These are phyloP conservation scores for Rhadinocentrus ornatus DNA, from an alignment of 2,797 vertebrate species.

Conservation along the genomic window DNA sequence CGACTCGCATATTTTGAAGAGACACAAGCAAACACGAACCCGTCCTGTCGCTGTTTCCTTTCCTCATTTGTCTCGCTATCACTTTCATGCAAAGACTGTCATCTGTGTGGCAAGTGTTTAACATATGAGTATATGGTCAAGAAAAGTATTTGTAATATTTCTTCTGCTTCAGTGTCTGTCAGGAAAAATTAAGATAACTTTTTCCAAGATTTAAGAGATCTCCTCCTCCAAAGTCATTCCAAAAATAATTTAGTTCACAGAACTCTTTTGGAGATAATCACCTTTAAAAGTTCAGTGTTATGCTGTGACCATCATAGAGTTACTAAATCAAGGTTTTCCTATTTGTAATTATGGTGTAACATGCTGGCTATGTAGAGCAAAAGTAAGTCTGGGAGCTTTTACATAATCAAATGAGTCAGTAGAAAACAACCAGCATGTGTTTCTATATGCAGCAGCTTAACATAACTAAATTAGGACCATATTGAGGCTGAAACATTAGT, in stretches of 20 bases:
- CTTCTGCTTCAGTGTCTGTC: neutral
- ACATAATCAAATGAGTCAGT: slow-evolving; percentile 58
- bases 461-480: slow-evolving; percentile 51
- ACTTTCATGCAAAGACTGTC: slow-evolving; percentile 1
- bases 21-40: slow-evolving; percentile 56
- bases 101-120: slow-evolving; percentile 19
- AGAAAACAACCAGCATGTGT: slow-evolving; percentile 54
- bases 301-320: slow-evolving; percentile 4
- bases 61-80: slow-evolving; percentile 47
- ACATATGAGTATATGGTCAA: slow-evolving; percentile 6
- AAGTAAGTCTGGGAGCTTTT: slow-evolving; percentile 50
- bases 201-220: neutral
- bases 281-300: slow-evolving; percentile 11
- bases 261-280: slow-evolving; percentile 3
- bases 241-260: neutral
- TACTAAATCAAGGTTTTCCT: slow-evolving; percentile 33
- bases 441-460: slow-evolving; percentile 44
- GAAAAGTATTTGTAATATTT: neutral
- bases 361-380: slow-evolving; percentile 26
- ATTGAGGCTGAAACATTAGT: slow-evolving; percentile 51
- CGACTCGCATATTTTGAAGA: neutral
- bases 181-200: neutral
- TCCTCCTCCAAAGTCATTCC: neutral
- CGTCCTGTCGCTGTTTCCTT: slow-evolving; percentile 23
- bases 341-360: slow-evolving; percentile 65